Base-by-base conservation (phyloP, 2,113 vertebrate genomes). In the Tragelaphus imberbis region DNA sequence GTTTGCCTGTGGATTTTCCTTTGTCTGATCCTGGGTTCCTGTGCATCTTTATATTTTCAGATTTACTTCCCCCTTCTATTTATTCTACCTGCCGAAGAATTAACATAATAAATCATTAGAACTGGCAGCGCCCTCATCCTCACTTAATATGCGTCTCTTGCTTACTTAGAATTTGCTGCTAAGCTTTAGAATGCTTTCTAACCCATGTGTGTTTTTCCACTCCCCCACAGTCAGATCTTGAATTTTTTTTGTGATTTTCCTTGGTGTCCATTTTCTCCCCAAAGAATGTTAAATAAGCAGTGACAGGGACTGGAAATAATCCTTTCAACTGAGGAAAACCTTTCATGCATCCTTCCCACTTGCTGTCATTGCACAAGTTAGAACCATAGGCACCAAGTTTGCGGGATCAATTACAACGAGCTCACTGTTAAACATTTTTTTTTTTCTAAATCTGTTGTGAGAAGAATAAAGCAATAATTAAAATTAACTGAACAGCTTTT, bases 381-480 rank as follows among this genome's bases (percentile, higher is more conserved):
- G 61, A 88, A 79, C 84, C 77, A 7, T 21, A 25, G 49, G 56
- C 94, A 71, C 68, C 91, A 88, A 94, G 95, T 95, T 96, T 97
- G 51, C 51, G 79, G 90, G 90, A 94, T 96, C 97, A 80, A 36
- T 98, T 28, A 30, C 91, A 89, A 93, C 28, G 77, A 87, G 59
- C 58, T 0, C 5, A 11, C 95, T 88, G 82, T 91, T 96, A 90
- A 77, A 84, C 96, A 81, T 96, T 98, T 98, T 96, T 61, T 87
- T 98, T 98, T 96, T 47, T 2, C 47, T 10, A 6, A 85, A 88
- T 98, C 97, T 85, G 79, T 0, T 94, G 58, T 84, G 0, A 88
- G 79, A 53, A 95, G 94, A 98, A 94, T 97, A 96, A 98, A 98
- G 96, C 97, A 98, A 96, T 97, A 97, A 91, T 98, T 98, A 98